Evolutionary conservation across 1,140 invertebrate genomes (phyloP).

Genomic region (Coenobita brevimanus): DNA sequence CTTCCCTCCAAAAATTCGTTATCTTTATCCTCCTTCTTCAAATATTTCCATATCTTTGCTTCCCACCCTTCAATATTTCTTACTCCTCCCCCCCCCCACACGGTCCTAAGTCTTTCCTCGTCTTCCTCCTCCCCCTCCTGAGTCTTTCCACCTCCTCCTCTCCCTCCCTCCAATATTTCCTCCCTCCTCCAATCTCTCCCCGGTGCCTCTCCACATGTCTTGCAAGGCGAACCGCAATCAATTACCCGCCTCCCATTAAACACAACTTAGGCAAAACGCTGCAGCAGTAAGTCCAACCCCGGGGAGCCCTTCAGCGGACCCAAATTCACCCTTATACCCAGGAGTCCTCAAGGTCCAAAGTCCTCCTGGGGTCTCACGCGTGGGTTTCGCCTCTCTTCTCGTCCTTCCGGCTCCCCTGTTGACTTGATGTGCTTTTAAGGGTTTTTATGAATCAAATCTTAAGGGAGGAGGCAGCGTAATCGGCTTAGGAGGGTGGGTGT

Average conservation of each 20-base stretch:
- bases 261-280: conserved; percentile 49
- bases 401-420: background rate
- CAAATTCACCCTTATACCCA: too few relatives aligned
- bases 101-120: too few relatives aligned
- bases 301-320: background rate
- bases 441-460: conserved; percentile 56
- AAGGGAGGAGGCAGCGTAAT: conserved; percentile 39
- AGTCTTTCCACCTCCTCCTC: background rate
- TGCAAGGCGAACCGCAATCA: conserved; percentile 35
- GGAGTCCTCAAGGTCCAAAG: background rate
- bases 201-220: background rate
- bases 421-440: conserved; percentile 60
- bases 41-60: background rate
- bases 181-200: background rate
- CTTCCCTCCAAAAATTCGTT: background rate
- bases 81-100: background rate
- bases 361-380: background rate
- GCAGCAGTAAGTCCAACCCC: conserved; percentile 3
- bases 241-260: conserved; percentile 56
- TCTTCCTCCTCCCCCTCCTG: background rate
- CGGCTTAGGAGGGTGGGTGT: conserved; percentile 35
- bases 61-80: background rate
- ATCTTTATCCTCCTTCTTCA: background rate
- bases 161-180: background rate
- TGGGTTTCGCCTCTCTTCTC: background rate